A percentile compares a stretch with the other conserved stretches of the same genome.
These are phyloP conservation scores for Monoplex corrugatus DNA, from an alignment of 2,888 invertebrate genomes.

Conservation along the genomic window DNA sequence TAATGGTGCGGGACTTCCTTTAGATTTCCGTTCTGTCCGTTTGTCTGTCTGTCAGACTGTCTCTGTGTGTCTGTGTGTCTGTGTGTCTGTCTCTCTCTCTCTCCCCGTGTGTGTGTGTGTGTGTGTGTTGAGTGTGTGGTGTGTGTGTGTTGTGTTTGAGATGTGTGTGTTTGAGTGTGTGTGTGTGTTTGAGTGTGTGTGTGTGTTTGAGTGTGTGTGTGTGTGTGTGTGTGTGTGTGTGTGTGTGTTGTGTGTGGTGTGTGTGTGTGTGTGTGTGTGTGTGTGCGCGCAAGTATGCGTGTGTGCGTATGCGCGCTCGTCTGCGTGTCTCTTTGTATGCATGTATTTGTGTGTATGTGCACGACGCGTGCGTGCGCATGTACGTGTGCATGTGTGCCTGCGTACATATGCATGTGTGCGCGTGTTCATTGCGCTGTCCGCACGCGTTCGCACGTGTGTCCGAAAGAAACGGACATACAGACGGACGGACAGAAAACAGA, in stretches of 20 bases:
- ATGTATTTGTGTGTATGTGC: neutral
- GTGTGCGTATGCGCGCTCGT: neutral
- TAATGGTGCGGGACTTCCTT: no score
- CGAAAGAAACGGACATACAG: no score
- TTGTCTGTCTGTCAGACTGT: no score
- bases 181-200: no score
- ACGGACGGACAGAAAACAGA: no score
- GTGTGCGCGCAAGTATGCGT: neutral
- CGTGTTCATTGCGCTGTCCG: no score
- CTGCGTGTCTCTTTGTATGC: neutral
- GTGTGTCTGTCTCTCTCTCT: neutral
- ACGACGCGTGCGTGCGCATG: neutral
- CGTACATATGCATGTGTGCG: neutral
- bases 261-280: neutral
- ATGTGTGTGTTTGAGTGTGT: neutral
- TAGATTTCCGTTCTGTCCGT: neutral
- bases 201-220: neutral
- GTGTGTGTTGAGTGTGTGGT: no score
- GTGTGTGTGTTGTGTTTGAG: no score
- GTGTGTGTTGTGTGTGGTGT: constrained; percentile 13
- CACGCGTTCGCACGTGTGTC: neutral
- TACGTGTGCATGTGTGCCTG: neutral
- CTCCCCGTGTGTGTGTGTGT: neutral
- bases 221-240: constrained; percentile 13
- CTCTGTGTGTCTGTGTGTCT: neutral